Percentiles rank a stretch among this genome's conserved stretches.
These are phyloP conservation scores for Orientallactaga bullata DNA, from an alignment of 2,113 vertebrate species.

Conservation along the genomic window DNA sequence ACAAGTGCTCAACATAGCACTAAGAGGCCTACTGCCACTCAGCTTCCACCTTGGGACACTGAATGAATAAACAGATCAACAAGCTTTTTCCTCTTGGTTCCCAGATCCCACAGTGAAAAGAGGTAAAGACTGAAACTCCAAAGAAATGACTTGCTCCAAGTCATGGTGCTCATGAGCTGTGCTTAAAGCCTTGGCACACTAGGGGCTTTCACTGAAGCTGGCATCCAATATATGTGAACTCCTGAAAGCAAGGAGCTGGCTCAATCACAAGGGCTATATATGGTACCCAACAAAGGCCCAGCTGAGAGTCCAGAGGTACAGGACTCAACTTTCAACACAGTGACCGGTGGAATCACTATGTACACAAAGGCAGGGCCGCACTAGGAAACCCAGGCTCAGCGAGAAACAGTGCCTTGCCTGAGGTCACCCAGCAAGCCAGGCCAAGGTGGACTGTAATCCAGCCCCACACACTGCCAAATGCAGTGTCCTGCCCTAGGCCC, in stretches of 20 bases:
- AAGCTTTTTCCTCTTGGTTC: not conserved
- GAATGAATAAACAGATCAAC: accelerated
- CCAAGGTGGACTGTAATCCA: not conserved
- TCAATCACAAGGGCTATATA: not conserved
- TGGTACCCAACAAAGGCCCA: not conserved
- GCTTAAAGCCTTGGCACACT: not conserved
- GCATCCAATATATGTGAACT: accelerated
- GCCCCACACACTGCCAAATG: accelerated
- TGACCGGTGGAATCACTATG: accelerated
- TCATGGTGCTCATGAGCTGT: accelerated
- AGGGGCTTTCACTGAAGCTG: not conserved
- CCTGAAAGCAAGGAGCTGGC: not conserved
- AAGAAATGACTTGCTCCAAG: not conserved
- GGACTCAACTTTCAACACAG: too few species aligned
- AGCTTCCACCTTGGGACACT: accelerated
- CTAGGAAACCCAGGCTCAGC: not conserved
- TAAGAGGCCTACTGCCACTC: not conserved
- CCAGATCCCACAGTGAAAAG: not conserved
- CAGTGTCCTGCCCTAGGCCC: accelerated
- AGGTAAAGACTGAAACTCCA: not conserved
- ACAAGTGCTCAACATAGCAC: accelerated
- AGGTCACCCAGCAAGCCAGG: not conserved
- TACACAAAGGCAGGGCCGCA: not conserved
- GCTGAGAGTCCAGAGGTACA: not conserved
- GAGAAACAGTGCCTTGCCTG: not conserved